phyloP scores from a whole-genome alignment of 53 echinoderm and acorn worm species.

The Glandiceps talaboti region DNA sequence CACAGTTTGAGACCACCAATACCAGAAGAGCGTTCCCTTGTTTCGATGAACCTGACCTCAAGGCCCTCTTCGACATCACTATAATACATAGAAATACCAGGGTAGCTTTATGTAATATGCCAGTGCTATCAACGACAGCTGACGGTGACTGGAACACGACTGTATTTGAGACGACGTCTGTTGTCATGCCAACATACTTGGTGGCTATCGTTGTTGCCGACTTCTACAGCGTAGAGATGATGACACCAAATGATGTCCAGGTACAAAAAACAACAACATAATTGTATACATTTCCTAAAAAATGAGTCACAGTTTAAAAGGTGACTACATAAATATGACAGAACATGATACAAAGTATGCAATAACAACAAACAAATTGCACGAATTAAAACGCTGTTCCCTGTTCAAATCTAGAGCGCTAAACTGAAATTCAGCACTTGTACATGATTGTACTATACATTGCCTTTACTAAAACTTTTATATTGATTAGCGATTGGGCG shows the following conservation, averaged over 20 bases:
- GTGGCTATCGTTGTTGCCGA: neutral
- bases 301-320: no score
- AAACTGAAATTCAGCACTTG: no score
- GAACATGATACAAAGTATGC: no score
- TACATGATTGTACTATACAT: no score
- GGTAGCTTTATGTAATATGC: neutral
- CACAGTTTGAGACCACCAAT: constrained; percentile 81
- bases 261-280: no score
- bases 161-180: neutral
- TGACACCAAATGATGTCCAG: neutral
- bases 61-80: constrained; percentile 46
- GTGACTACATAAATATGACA: no score
- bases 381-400: no score
- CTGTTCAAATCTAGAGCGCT: no score
- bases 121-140: neutral
- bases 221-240: neutral
- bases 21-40: constrained; percentile 83
- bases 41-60: constrained; percentile 77
- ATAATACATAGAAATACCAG: constrained; percentile 34
- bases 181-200: neutral
- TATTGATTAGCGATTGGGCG: no score
- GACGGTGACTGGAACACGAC: neutral
- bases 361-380: no score
- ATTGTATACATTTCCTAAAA: no score
- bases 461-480: no score